Conservation (phyloP, 2,888 invertebrate genomes). For the Drosophila cyrtoloma region DNA sequence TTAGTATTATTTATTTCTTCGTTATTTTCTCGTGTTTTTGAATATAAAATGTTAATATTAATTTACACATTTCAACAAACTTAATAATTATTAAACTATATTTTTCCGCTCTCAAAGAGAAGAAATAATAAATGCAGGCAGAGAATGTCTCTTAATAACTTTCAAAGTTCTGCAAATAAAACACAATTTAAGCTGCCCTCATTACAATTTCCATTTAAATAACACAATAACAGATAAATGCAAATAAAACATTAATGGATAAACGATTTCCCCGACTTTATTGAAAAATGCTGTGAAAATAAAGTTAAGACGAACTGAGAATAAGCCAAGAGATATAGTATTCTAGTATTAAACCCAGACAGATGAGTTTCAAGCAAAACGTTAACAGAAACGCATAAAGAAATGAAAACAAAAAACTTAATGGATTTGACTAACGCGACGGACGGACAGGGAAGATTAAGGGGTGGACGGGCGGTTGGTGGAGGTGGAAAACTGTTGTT, state of each 20-base stretch:
- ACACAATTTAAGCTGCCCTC: background rate
- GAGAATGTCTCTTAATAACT: background rate
- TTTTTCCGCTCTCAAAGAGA: background rate
- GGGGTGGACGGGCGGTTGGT: conserved; percentile 1
- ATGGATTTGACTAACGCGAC: conserved; percentile 76
- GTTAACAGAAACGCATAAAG: conserved; percentile 57
- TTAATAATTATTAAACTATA: background rate
- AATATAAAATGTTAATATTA: background rate
- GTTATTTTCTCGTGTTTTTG: background rate
- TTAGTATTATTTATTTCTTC: background rate
- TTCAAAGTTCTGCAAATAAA: background rate
- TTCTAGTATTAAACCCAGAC: conserved; percentile 39
- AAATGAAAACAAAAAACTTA: conserved; percentile 55
- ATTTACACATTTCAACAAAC: background rate
- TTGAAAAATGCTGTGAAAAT: conserved; percentile 26
- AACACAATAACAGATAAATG: background rate
- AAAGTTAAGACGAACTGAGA: conserved; percentile 22
- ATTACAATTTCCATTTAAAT: background rate
- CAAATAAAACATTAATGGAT: conserved; percentile 22
- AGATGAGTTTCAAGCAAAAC: conserved; percentile 36
- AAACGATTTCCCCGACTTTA: conserved; percentile 9
- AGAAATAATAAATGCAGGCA: background rate
- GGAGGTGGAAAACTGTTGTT: conserved; percentile 11
- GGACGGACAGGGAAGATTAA: conserved; percentile 23
- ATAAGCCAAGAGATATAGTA: conserved; percentile 22